Evolutionary conservation across 2,797 vertebrate species (phyloP).

Genomic region (Galagoides demidoff): DNA sequence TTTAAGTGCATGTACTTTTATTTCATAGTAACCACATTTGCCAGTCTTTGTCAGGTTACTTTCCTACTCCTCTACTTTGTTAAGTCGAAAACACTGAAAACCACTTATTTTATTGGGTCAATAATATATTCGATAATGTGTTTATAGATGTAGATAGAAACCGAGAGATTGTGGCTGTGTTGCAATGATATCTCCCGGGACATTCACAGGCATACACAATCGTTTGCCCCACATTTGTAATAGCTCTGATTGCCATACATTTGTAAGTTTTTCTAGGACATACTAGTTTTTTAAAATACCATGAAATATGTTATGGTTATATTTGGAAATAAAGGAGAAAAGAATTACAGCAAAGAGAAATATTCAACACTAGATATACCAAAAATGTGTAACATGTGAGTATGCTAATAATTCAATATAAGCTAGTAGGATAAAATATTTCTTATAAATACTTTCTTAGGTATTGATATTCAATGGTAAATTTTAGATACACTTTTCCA

Average conservation of each 20-base stretch:
- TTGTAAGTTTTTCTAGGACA: neutral
- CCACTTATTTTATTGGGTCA: neutral
- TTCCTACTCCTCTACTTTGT: constrained; percentile 12
- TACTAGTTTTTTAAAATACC: neutral
- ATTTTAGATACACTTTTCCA: neutral
- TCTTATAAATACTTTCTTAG: neutral
- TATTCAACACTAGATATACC: neutral
- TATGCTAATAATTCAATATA: neutral
- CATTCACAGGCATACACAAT: neutral
- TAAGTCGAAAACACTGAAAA: neutral
- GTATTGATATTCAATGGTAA: neutral
- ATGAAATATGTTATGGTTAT: neutral
- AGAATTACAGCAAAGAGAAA: neutral
- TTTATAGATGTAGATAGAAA: neutral
- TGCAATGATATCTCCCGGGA: neutral
- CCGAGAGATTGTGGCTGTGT: no score
- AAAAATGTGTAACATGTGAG: neutral
- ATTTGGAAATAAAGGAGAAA: constrained; percentile 38
- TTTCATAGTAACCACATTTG: neutral
- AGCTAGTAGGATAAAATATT: neutral
- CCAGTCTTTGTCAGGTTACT: neutral
- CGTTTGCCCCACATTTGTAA: neutral
- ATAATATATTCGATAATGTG: neutral
- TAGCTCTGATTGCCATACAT: neutral
- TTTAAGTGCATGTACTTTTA: neutral